Base-by-base conservation (phyloP, 2,797 vertebrate species). In the Melanotaenia trifasciata region DNA sequence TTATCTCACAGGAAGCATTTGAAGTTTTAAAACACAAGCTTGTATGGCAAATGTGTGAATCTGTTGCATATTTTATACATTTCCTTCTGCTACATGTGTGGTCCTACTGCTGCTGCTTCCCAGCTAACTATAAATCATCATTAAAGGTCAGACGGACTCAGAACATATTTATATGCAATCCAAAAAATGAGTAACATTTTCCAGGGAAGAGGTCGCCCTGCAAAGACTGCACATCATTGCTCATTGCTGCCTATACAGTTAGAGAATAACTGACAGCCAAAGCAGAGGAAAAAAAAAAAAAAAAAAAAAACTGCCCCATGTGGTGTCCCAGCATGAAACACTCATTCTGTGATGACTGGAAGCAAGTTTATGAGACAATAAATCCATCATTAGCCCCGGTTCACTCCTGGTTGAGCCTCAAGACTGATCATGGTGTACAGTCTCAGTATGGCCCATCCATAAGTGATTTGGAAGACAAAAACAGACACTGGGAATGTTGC, bases 111-210 rank as follows among this genome's bases (percentile, higher is more conserved):
- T 84, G 67, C 71, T 50, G 57, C 65, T 71, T 79, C 70, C 69
- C 67, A 77, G 64, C 53, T 67, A 50, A 67, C 74, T 80, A 88
- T 90, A 83, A 90, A 92, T 93, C 89, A 87, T 79, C 70, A 85
- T 86, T 78, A 80, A 80, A 56, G 58, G 59, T 90, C 72, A 84
- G 72, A 70, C 77, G 74, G 53, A 61, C 53, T 67, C 57, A 36
- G 43, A 58, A 81, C 59, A 79, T 78, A 85, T 85, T 87, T 80
- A 90, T 78, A 76, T 57, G 74, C 81, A 78, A 80, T 86, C 72
- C 78, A 80, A 70, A 84, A 87, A 81, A 84, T 70, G 78, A 84
- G 85, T 38, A 8, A 62, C 74, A 68, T 84, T 65, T 90, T 82
- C 84, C 64, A 62, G 36, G 73, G 70, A 84, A 67, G 80, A 14